Evolutionary conservation across 2,888 invertebrate species (phyloP).

Genomic region (Chymomyza fuscimana): DNA sequence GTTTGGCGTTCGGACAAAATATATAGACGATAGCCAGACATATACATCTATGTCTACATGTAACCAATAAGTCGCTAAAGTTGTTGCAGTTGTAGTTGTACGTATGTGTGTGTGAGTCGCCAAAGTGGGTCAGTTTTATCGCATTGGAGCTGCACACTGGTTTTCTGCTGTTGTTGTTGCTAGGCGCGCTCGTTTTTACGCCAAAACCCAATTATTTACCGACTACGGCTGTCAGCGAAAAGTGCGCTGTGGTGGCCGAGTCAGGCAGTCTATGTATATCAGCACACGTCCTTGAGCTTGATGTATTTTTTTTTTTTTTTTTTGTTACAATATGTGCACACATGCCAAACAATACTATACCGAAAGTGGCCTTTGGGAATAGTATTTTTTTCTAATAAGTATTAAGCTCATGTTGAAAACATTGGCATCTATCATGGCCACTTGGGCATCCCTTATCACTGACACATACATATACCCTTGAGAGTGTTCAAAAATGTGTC

Average conservation of each 20-base stretch:
- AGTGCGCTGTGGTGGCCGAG: constrained; percentile 16
- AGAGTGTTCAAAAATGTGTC: background rate
- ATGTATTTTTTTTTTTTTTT: background rate
- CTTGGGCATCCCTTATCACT: background rate
- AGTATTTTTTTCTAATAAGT: background rate
- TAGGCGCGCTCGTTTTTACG: constrained; percentile 55
- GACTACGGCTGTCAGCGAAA: constrained; percentile 20
- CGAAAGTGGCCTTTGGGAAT: background rate
- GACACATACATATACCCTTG: background rate
- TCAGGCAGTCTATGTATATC: constrained; percentile 9
- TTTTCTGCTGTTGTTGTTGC: constrained; percentile 49
- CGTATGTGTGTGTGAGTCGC: constrained; percentile 11
- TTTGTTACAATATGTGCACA: background rate
- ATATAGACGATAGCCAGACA: background rate
- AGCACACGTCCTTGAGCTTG: constrained; percentile 12
- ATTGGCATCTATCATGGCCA: background rate
- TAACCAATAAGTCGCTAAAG: background rate
- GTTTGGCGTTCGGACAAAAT: background rate
- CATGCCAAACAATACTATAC: background rate
- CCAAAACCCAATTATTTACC: constrained; percentile 17
- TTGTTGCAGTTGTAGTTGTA: constrained; percentile 16
- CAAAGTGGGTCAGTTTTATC: constrained; percentile 73
- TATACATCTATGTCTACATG: background rate
- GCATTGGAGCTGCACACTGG: constrained; percentile 35
- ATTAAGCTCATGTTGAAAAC: too few relatives aligned